Conservation (phyloP, 1,140 invertebrate genomes). For the Limonius californicus region DNA sequence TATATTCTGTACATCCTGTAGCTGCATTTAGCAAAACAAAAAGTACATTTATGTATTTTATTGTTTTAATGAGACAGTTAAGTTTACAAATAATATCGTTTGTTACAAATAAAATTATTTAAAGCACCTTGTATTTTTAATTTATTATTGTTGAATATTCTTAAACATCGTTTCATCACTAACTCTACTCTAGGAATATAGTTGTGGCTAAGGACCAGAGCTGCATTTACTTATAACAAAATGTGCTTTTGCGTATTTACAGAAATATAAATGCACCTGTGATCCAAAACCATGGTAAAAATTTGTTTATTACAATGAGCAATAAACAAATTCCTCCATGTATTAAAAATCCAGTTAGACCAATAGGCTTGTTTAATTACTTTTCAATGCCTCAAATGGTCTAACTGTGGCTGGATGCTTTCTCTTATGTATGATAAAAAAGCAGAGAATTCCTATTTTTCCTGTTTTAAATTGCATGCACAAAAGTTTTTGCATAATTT, state of each 20-base stretch:
- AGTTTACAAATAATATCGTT: background rate
- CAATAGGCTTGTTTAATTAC: too few species aligned
- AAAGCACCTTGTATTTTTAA: background rate
- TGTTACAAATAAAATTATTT: background rate
- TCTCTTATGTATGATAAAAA: too few species aligned
- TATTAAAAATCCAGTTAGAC: too few species aligned
- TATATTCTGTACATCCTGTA: too few species aligned
- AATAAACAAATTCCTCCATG: slow-evolving; percentile 3
- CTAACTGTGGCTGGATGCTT: too few species aligned
- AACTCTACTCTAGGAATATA: background rate
- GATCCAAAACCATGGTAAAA: slow-evolving; percentile 36
- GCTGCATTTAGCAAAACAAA: background rate
- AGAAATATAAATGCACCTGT: slow-evolving; percentile 36
- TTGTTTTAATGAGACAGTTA: background rate
- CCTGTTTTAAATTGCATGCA: too few species aligned
- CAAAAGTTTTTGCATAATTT: too few species aligned
- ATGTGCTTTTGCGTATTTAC: slow-evolving; percentile 30
- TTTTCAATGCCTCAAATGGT: too few species aligned
- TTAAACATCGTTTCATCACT: too few species aligned
- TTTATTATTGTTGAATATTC: too few species aligned
- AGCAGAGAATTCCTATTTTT: too few species aligned
- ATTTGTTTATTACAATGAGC: slow-evolving; percentile 16
- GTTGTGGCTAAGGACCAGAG: slow-evolving; percentile 38
- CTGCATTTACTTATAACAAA: slow-evolving; percentile 28
- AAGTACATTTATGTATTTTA: background rate